A percentile compares a stretch with the other conserved stretches of the same genome.
Evolutionary conservation across 2,888 invertebrate species (phyloP).

Genomic region (Scaptomyza flava): DNA sequence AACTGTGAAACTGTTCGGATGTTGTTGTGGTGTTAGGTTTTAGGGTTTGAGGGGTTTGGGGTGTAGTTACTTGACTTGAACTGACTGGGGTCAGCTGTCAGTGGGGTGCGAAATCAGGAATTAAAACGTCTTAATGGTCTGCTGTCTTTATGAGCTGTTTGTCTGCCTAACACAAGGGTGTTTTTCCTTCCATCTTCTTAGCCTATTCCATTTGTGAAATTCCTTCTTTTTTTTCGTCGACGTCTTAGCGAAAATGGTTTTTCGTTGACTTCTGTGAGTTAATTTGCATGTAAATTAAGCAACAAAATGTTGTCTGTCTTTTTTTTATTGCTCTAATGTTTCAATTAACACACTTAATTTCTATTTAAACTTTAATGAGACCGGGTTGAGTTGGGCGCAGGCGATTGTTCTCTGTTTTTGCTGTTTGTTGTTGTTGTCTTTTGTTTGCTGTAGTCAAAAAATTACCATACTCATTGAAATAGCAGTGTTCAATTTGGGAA

Average conservation of each 20-base stretch:
- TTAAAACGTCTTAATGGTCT: slow-evolving; percentile 78
- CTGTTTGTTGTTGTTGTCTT: not conserved
- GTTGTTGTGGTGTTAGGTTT: not conserved
- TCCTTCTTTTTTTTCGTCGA: slow-evolving; percentile 1
- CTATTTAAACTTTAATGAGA: slow-evolving; percentile 35
- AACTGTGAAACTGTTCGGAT: slow-evolving; percentile 25
- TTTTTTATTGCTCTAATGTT: slow-evolving; percentile 75
- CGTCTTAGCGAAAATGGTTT: slow-evolving; percentile 13
- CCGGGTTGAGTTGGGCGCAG: not conserved
- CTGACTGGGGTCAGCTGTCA: slow-evolving; percentile 36
- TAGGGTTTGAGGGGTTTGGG: slow-evolving; percentile 1
- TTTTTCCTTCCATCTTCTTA: slow-evolving; percentile 23
- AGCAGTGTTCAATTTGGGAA: not conserved
- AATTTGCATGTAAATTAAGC: slow-evolving; percentile 84
- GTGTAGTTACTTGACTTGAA: slow-evolving; percentile 4
- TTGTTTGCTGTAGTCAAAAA: slow-evolving; percentile 1
- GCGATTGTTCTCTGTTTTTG: slow-evolving; percentile 1
- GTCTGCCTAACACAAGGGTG: slow-evolving; percentile 32
- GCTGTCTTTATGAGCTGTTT: slow-evolving; percentile 67
- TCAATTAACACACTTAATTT: slow-evolving; percentile 82
- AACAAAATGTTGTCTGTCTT: slow-evolving; percentile 74
- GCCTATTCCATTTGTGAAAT: slow-evolving; percentile 15
- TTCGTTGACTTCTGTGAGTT: slow-evolving; percentile 68
- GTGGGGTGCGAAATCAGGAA: slow-evolving; percentile 81
- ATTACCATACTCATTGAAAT: slow-evolving; percentile 6